Evolutionary conservation across 2,113 vertebrate species (phyloP).

Genomic region (Paralichthys olivaceus): DNA sequence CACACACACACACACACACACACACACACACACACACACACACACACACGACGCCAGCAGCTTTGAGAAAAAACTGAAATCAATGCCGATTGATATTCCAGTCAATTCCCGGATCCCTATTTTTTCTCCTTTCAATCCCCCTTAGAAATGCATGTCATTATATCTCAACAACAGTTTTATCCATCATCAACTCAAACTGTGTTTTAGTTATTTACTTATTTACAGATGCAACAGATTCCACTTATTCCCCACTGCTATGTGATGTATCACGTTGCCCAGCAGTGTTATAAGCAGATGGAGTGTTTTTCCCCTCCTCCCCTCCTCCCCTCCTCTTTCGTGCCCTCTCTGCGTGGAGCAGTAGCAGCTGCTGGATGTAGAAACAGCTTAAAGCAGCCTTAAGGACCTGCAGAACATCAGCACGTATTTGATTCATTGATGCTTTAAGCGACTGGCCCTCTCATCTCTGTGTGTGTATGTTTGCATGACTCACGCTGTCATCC

Average conservation of each 20-base stretch:
- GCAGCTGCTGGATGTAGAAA: slow-evolving; percentile 71
- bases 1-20: slow-evolving; percentile 5
- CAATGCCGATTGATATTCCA: slow-evolving; percentile 47
- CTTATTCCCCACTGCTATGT: slow-evolving; percentile 45
- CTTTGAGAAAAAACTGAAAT: slow-evolving; percentile 21
- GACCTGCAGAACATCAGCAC: slow-evolving; percentile 59
- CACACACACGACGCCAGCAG: slow-evolving; percentile 5
- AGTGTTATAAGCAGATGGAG: slow-evolving; percentile 58
- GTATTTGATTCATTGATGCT: slow-evolving; percentile 65
- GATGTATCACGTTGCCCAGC: slow-evolving; percentile 49
- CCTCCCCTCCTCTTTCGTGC: slow-evolving; percentile 6
- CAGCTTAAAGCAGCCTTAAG: slow-evolving; percentile 62
- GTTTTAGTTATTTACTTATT: slow-evolving; percentile 60
- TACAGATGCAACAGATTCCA: slow-evolving; percentile 49
- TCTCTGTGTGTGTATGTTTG: slow-evolving; percentile 47
- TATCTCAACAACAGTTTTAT: slow-evolving; percentile 18
- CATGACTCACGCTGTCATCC: slow-evolving; percentile 64
- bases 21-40: too few relatives aligned
- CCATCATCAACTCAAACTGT: slow-evolving; percentile 33
- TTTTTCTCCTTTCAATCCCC: not conserved
- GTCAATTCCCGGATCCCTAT: slow-evolving; percentile 23
- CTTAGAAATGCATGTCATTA: slow-evolving; percentile 36
- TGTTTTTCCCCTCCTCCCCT: not conserved
- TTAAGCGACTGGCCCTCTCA: slow-evolving; percentile 53
- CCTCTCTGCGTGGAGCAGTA: slow-evolving; percentile 42